Base-by-base conservation (phyloP, 2,888 invertebrate genomes). In the Zygogramma bicolorata region DNA sequence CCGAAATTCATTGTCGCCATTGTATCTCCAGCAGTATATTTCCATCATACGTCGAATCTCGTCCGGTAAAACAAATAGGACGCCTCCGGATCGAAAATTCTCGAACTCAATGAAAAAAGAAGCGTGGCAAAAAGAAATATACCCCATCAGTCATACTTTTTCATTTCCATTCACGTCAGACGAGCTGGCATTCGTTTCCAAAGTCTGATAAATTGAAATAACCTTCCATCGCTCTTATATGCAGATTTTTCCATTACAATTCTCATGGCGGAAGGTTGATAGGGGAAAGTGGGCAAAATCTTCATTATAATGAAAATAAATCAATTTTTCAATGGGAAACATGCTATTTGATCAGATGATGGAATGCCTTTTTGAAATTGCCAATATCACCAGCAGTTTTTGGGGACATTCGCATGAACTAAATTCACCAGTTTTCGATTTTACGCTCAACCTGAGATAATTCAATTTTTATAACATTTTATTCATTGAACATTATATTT, bases 201-300 rank as follows among this genome's bases (percentile, higher is more conserved):
- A 70, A 70, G 61, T 60, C 75, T 75, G 75, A 75, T 75, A 70
- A 73, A 75, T 75, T 68, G 75, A 70, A 75, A 75, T 73, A 75
- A 68, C 72, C 75, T 65, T 68, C 46, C 72, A 42, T 70, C 70
- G 72, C 70, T 65, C 68, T 72, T 72, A 68, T 70, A 75, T 73
- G 72, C 68, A 75, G 70, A 75, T 75, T 75, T 73, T 70, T 70
- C 74, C 70, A 63, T 70, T 68, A 72, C 62, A 60, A 65, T 72
- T 40, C 66, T 58, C 60, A 60, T 72, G 70, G 53, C 4, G 27
- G 10, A 22, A 27, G n/a, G 15, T 6, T n/a, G 15, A 53, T n/a
- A n/a, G 53, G 53, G 53, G 25, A 25, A n/a, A 53, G 10, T 7
- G 4, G 15, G 22, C 25, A 4, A 53, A 53, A 25, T 25, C 15